These are phyloP conservation scores for Oriolus oriolus DNA, from an alignment of 2,113 vertebrate genomes.

Conservation along the genomic window DNA sequence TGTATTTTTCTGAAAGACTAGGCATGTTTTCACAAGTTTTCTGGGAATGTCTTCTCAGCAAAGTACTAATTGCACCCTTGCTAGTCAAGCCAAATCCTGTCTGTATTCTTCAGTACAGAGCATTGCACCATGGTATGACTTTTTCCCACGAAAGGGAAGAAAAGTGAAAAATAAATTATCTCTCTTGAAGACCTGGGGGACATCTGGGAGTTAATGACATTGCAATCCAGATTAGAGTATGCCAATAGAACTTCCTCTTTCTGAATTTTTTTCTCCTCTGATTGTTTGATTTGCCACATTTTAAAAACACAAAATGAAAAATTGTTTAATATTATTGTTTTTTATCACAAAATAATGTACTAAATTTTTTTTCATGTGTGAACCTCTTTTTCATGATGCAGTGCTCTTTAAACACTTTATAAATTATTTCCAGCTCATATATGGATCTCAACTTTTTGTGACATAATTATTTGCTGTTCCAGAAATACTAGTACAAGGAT, in stretches of 20 bases:
- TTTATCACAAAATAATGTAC: background rate
- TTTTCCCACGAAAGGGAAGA: background rate
- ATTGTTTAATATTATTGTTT: background rate
- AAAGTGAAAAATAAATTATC: background rate
- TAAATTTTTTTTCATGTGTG: background rate
- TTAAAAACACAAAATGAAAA: background rate
- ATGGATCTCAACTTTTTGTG: background rate
- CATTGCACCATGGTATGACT: background rate
- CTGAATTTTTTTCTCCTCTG: background rate
- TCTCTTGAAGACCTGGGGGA: background rate
- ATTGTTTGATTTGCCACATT: background rate
- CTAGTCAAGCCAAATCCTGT: background rate
- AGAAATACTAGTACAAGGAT: background rate
- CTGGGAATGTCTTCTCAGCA: background rate
- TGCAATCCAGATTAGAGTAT: background rate
- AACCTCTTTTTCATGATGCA: background rate
- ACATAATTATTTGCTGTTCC: background rate
- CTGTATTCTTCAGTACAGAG: background rate
- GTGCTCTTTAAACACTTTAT: background rate
- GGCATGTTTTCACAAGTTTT: background rate
- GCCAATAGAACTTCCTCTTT: background rate
- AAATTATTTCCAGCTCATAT: background rate
- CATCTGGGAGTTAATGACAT: background rate
- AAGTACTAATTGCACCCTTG: background rate
- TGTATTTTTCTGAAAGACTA: background rate